A percentile compares a stretch with the other conserved stretches of the same genome.
Conservation (phyloP, 2,113 vertebrate species). For the Orcinus orca region DNA sequence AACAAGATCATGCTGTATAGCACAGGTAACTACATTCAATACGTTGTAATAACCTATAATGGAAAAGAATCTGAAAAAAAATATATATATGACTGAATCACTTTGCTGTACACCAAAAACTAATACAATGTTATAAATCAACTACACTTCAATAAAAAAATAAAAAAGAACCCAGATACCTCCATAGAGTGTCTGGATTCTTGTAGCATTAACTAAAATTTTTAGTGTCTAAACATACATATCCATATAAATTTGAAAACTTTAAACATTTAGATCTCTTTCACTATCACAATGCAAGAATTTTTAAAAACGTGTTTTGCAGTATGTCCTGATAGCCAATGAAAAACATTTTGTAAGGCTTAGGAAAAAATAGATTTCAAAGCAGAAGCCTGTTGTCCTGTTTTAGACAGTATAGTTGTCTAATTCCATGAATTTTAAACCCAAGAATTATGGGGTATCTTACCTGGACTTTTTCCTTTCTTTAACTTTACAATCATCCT, state of each 20-base stretch:
- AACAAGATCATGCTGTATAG: too few species aligned
- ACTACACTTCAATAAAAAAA: too few species aligned
- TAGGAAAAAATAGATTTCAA: neutral
- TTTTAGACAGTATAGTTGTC: neutral
- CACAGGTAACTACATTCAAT: too few species aligned
- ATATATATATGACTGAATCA: too few species aligned
- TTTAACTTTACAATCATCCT: neutral
- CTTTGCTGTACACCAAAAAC: too few species aligned
- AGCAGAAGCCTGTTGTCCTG: neutral
- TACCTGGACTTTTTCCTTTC: neutral
- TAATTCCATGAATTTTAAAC: neutral
- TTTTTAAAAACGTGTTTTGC: neutral
- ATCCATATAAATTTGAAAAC: neutral
- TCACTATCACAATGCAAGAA: neutral
- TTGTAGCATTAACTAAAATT: neutral
- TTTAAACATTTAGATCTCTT: neutral
- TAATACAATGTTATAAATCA: too few species aligned
- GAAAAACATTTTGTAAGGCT: neutral
- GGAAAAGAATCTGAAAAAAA: too few species aligned
- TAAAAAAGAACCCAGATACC: neutral
- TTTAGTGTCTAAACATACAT: neutral
- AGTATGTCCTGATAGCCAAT: neutral
- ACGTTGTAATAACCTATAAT: too few species aligned
- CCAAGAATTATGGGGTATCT: neutral
- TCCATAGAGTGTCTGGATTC: neutral